These are phyloP conservation scores for Eumerus sabulonum DNA, from an alignment of 2,888 invertebrate genomes.

Conservation along the genomic window DNA sequence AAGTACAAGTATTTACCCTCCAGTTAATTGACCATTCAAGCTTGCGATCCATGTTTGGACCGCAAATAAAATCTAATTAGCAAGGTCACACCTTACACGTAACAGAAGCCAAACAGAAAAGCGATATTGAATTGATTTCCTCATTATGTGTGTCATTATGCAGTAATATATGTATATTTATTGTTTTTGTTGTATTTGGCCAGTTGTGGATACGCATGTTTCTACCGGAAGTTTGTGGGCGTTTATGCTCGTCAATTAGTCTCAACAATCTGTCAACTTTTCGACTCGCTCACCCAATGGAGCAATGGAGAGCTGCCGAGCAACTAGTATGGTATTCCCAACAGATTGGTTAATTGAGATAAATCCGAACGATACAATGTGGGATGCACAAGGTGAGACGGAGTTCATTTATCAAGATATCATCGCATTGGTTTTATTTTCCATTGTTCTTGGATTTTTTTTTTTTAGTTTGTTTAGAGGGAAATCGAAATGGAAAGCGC, in stretches of 20 bases:
- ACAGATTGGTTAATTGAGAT: slow-evolving; percentile 35
- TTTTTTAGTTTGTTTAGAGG: slow-evolving; percentile 17
- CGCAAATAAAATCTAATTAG: slow-evolving; percentile 51
- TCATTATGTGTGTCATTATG: slow-evolving; percentile 45
- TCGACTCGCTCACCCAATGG: neutral
- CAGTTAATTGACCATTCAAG: slow-evolving; percentile 64
- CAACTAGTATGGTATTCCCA: slow-evolving; percentile 10
- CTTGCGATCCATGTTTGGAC: slow-evolving; percentile 49
- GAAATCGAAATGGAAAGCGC: slow-evolving; percentile 25
- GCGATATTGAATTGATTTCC: slow-evolving; percentile 39
- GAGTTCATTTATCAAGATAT: too few species aligned
- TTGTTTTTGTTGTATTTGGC: slow-evolving; percentile 15
- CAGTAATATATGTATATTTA: neutral
- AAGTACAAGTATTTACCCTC: slow-evolving; percentile 58
- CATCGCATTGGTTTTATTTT: neutral
- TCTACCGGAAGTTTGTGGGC: neutral
- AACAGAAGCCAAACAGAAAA: neutral
- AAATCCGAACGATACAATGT: slow-evolving; percentile 11
- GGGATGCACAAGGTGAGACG: slow-evolving; percentile 44
- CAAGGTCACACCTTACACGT: slow-evolving; percentile 63
- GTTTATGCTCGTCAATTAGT: slow-evolving; percentile 36
- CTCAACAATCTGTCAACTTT: slow-evolving; percentile 38
- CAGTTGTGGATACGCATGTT: slow-evolving; percentile 13
- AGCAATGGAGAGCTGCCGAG: neutral
- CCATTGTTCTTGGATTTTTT: slow-evolving; percentile 26